These are phyloP conservation scores for Hybognathus amarus DNA, from an alignment of 2,797 vertebrate genomes.

Conservation along the genomic window DNA sequence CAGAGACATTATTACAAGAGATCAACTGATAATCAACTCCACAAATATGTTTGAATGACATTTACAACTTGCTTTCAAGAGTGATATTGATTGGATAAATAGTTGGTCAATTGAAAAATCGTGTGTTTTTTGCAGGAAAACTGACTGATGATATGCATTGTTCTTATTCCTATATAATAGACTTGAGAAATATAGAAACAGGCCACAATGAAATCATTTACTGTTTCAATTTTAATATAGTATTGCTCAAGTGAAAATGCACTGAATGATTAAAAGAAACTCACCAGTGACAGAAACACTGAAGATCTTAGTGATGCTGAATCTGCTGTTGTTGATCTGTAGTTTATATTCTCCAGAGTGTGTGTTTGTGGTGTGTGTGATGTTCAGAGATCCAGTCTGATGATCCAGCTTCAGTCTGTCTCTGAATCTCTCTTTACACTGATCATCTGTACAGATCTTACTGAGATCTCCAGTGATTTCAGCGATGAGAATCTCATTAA, in stretches of 20 bases:
- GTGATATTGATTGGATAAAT: no score
- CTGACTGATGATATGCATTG: neutral
- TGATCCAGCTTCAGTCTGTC: neutral
- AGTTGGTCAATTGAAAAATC: no score
- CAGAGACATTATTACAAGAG: neutral
- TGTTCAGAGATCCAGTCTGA: neutral
- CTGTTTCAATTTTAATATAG: rapidly evolving
- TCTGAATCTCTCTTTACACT: neutral
- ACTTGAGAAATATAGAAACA: neutral
- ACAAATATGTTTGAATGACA: neutral
- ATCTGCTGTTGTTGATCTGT: neutral
- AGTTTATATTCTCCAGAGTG: neutral
- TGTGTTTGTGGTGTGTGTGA: neutral
- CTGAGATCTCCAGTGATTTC: neutral
- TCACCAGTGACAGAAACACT: neutral
- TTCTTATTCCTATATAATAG: neutral
- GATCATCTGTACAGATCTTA: neutral
- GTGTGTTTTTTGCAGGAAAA: no score
- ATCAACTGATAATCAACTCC: no score
- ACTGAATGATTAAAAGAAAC: no score
- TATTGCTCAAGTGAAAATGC: neutral
- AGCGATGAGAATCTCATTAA: neutral
- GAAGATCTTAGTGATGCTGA: neutral
- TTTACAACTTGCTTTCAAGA: no score
- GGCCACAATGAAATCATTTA: neutral